Base-by-base conservation (phyloP, 2,797 vertebrate genomes). In the Hydrocynus forskahlii region DNA sequence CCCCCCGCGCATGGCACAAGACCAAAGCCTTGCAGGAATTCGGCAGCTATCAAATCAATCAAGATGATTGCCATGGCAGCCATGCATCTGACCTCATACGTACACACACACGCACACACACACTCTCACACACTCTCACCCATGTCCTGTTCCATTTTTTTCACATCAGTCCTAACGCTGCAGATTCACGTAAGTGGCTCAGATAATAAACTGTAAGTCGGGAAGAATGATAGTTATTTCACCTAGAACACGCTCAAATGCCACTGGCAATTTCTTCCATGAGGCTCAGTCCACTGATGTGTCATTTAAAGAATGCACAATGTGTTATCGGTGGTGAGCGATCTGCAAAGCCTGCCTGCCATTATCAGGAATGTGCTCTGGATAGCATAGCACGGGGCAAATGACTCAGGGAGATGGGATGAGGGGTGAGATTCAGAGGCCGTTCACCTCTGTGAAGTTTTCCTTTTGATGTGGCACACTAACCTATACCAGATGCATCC, bases 401-500 rank as follows among this genome's bases (percentile, higher is more conserved):
- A 89, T 83, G 86, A 88, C 84, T 87, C 23, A 70, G 52, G 64
- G 72, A 87, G 84, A 89, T 87, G 70, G 83, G 76, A 87, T 83
- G 63, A 79, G 80, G 79, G 73, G 70, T 67, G 81, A 79, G 72
- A 82, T 82, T 86, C 72, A 48, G 63, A 76, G 70, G 79, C 76
- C 76, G 23, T 77, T 75, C 45, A 19, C 74, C 16, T 82, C 82
- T 91, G 78, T 88, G 69, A 84, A 86, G 84, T 89, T 79, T 62
- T 66, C 63, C 79, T 84, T 93, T 92, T 93, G 91, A 93, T 92
- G 89, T 90, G 55, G 81, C 71, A 75, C 59, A 38, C 81, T 90
- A 93, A 93, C 83, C 77, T 89, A 85, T 89, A 90, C 88, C 92
- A 93, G 89, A 93, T 92, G 92, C 75, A 80, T 75, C 66, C 81